Conservation (phyloP, 2,888 invertebrate genomes). For the Lucinisca nassula region DNA sequence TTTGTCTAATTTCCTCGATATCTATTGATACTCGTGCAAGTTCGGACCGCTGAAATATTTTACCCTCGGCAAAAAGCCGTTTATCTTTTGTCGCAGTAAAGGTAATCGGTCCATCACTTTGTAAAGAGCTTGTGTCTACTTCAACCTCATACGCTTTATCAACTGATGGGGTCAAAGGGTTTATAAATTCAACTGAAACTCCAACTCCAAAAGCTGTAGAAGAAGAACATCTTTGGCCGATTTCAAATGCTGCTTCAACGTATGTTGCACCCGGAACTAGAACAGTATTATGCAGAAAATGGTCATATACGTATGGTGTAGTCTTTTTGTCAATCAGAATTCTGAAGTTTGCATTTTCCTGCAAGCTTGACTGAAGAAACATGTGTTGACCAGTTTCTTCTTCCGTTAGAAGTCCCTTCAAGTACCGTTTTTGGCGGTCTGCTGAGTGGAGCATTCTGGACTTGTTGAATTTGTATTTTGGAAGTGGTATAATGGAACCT, state of each 20-base stretch:
- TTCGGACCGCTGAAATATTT: not conserved
- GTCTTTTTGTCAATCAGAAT: conserved; percentile 43
- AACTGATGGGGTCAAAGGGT: conserved; percentile 41
- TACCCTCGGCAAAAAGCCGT: conserved; percentile 20
- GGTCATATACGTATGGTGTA: conserved; percentile 72
- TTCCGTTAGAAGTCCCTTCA: conserved; percentile 36
- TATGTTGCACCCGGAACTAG: conserved; percentile 72
- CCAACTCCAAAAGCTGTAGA: not conserved
- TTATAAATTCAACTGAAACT: conserved; percentile 46
- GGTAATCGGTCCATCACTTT: conserved; percentile 8
- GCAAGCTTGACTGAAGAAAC: conserved; percentile 6
- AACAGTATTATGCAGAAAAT: conserved; percentile 49
- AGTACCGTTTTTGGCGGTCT: conserved; percentile 27
- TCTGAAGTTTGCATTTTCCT: conserved; percentile 20
- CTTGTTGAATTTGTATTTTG: conserved; percentile 73
- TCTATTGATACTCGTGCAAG: conserved; percentile 10
- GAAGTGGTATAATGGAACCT: conserved; percentile 50
- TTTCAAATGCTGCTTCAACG: conserved; percentile 67
- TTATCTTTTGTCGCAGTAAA: conserved; percentile 25
- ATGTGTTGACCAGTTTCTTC: conserved; percentile 14
- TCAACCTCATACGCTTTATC: conserved; percentile 32
- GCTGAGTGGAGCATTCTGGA: conserved; percentile 54
- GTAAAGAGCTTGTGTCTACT: conserved; percentile 9
- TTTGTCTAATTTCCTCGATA: conserved; percentile 42
- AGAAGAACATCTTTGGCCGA: conserved; percentile 24